A percentile compares a stretch with the other conserved stretches of the same genome.
Conservation (phyloP, 2,113 vertebrate genomes). For the Psettodes erumei region DNA sequence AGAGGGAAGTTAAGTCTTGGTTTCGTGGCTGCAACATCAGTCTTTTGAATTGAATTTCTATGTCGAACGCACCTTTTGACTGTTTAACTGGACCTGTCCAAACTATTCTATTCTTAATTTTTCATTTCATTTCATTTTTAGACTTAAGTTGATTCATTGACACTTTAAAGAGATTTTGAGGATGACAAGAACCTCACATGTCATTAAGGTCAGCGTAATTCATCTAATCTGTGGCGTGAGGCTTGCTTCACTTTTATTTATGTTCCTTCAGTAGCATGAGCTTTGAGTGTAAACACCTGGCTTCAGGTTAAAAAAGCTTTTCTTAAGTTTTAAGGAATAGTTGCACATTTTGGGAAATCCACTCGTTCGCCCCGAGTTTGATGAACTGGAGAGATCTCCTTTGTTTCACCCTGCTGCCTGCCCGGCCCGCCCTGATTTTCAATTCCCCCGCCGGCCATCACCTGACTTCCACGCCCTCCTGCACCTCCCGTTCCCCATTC, state of each 20-base stretch:
- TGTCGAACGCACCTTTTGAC: not conserved
- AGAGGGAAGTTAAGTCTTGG: slow-evolving; percentile 21
- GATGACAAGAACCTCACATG: not conserved
- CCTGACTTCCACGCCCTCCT: not conserved
- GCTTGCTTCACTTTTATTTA: not conserved
- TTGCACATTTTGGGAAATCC: not conserved
- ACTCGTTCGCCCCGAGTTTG: too few species aligned
- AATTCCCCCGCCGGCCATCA: too few species aligned
- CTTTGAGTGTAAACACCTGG: not conserved
- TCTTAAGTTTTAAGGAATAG: not conserved
- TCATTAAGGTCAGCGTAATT: not conserved
- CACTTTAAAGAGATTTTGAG: not conserved
- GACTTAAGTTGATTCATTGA: not conserved
- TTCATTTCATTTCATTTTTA: too few species aligned
- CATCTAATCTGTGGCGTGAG: not conserved
- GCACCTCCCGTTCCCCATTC: too few species aligned
- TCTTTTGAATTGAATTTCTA: not conserved
- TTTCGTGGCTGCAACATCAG: not conserved
- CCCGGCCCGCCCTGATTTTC: too few species aligned
- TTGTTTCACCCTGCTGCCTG: too few species aligned
- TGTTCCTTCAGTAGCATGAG: not conserved
- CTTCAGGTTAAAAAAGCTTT: not conserved
- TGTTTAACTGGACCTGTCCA: too few species aligned
- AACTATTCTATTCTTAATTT: not conserved
- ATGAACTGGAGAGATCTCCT: too few species aligned